Evolutionary conservation across 2,113 vertebrate genomes (phyloP), one percentile per base, ranked within the genome.

Genomic region (Platichthys flesus): DNA sequence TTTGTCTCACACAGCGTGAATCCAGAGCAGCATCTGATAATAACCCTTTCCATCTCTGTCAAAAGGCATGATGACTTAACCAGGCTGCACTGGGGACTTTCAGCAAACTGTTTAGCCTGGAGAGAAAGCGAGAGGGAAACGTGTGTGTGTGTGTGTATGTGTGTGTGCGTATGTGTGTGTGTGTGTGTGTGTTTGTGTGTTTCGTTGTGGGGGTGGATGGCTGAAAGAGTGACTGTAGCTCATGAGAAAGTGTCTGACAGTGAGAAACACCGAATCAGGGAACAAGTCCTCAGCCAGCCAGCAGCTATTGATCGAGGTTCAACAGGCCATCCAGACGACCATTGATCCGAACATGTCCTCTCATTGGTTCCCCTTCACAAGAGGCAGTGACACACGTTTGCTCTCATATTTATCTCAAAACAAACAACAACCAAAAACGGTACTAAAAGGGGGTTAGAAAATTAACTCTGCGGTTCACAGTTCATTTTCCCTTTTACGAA

Each of bases 21-120:
- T 79, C 71, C 76, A 81, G 77, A 82, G 64, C 61, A 52, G 80
- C 75, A 56, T 88, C 78, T 83, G 78, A 91, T 88, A 93, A 93
- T 87, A 86, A 89, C 85, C 81, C 85, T 72, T 88, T 90, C 87
- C 84, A 87, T 91, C 91, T 92, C 71, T 89, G 89, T 93, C 90
- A 90, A 72, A 85, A 88, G 56, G 37, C 73, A 79, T 79, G 81
- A 93, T 91, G 90, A 85, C 86, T 91, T 88, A 86, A 88, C 87
- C 88, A 80, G 78, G 72, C 73, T 84, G 79, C 63, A 70, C 72
- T 49, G 56, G 56, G 61, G 79, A 85, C 79, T 81, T 71, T 78
- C 71, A 66, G 57, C 83, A 82, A 84, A 85, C 85, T 87, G 81
- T 83, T 89, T 91, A 90, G 82, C 79, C 86, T 57, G 13, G 76